Conservation (phyloP, 2,797 vertebrate species). For the Avahi laniger region DNA sequence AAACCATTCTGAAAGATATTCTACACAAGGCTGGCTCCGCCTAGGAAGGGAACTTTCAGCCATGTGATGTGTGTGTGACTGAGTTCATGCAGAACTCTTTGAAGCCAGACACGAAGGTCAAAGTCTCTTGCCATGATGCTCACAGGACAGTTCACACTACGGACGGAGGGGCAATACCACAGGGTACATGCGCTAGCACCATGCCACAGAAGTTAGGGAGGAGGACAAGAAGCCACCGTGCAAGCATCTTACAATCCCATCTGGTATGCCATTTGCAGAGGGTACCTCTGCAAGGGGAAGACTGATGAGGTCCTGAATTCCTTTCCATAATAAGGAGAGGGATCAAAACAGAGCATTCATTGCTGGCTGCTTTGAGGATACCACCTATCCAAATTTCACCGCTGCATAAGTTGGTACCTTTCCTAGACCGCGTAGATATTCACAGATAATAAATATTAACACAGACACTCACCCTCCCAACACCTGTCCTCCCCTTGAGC, state of each 20-base stretch:
- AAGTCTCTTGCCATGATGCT: slow-evolving; percentile 20
- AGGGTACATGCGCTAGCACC: slow-evolving; percentile 68
- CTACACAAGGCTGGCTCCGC: not conserved
- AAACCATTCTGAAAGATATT: not conserved
- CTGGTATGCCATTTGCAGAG: slow-evolving; percentile 47
- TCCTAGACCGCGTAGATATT: not conserved
- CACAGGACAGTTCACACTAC: slow-evolving; percentile 48
- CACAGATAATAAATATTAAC: not conserved
- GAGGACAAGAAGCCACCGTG: slow-evolving; percentile 49
- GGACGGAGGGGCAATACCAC: slow-evolving; percentile 5
- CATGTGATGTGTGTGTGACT: not conserved
- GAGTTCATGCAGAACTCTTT: slow-evolving; percentile 54
- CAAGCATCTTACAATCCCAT: not conserved
- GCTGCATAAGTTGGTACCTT: not conserved
- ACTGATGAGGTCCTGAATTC: not conserved
- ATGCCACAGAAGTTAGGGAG: slow-evolving; percentile 58
- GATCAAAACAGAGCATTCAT: not conserved
- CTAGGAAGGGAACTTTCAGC: not conserved
- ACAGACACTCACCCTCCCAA: not conserved
- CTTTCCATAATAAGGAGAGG: not conserved
- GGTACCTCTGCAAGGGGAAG: slow-evolving; percentile 44
- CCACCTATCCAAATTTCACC: not conserved
- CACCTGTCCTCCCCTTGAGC: not conserved
- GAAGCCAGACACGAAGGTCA: slow-evolving; percentile 23
- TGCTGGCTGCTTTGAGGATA: not conserved